phyloP scores from a whole-genome alignment of 2,113 vertebrate species.

The Himantopus leucocephalus region DNA sequence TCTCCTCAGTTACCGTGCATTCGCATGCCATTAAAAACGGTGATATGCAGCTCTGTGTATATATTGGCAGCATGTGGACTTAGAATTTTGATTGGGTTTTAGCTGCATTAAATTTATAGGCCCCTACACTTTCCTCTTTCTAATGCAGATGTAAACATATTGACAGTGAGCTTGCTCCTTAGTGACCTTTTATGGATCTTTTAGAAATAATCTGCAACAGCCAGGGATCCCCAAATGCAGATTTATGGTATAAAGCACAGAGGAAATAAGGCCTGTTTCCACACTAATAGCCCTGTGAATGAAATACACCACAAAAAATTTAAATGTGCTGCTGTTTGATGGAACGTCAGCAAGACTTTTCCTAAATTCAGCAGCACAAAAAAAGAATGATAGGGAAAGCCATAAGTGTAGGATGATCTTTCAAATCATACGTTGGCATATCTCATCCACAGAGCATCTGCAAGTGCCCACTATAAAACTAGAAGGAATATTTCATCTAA shows the following conservation, averaged over 20 bases:
- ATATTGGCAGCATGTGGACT: neutral
- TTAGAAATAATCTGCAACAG: neutral
- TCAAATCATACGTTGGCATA: neutral
- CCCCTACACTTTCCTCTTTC: neutral
- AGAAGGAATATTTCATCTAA: neutral
- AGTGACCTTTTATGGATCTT: neutral
- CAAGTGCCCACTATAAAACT: neutral
- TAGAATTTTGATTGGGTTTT: neutral
- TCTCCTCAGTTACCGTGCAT: neutral
- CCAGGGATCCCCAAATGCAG: neutral
- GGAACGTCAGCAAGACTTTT: neutral
- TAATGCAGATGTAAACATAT: neutral
- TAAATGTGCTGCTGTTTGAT: neutral
- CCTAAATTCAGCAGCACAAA: neutral
- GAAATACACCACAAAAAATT: neutral
- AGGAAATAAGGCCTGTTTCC: neutral
- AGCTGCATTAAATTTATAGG: neutral
- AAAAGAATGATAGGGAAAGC: neutral
- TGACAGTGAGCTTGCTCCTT: neutral
- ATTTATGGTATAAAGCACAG: neutral
- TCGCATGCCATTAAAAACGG: neutral
- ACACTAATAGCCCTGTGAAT: neutral
- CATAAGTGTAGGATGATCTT: neutral
- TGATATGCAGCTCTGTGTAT: neutral
- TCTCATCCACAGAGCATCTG: neutral